Percentiles rank a stretch among this genome's conserved stretches.
These are phyloP conservation scores for Iselma pallidipennis DNA, from an alignment of 2,888 invertebrate genomes.

Conservation along the genomic window DNA sequence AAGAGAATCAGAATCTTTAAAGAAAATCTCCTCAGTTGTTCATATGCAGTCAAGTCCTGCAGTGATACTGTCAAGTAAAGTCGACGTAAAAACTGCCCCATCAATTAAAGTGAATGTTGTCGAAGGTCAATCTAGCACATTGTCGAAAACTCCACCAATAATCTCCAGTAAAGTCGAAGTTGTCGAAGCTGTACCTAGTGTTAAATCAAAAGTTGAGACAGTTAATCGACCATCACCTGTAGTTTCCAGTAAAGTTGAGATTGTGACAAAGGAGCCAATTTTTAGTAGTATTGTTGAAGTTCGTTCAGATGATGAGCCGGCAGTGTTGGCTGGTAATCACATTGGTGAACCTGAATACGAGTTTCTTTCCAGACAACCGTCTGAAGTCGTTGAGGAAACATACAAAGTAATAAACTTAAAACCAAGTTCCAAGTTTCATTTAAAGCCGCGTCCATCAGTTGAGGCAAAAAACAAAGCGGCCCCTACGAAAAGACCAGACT, in stretches of 20 bases:
- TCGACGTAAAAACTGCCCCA: constrained; percentile 62
- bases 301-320: constrained; percentile 61
- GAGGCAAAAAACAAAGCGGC: constrained; percentile 48
- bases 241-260: constrained; percentile 62
- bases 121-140: constrained; percentile 34
- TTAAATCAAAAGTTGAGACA: constrained; percentile 52
- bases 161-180: constrained; percentile 50
- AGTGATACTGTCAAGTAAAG: constrained; percentile 55
- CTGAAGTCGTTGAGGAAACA: constrained; percentile 83
- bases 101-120: constrained; percentile 52
- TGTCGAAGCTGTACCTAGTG: constrained; percentile 52
- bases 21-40: constrained; percentile 48
- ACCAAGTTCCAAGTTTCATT: constrained; percentile 65
- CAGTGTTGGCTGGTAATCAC: constrained; percentile 68
- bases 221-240: constrained; percentile 48
- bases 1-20: constrained; percentile 56
- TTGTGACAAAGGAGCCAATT: constrained; percentile 40
- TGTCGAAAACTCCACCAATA: constrained; percentile 40
- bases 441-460: constrained; percentile 57
- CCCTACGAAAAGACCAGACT: constrained; percentile 59
- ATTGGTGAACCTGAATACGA: constrained; percentile 83
- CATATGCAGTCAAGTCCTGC: constrained; percentile 41
- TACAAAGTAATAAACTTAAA: constrained; percentile 80
- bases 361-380: constrained; percentile 81
- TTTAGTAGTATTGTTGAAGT: constrained; percentile 45